Percentiles rank a stretch among this genome's conserved stretches.
Conservation (phyloP, 1,140 invertebrate species). For the Dermatophagoides farinae region DNA sequence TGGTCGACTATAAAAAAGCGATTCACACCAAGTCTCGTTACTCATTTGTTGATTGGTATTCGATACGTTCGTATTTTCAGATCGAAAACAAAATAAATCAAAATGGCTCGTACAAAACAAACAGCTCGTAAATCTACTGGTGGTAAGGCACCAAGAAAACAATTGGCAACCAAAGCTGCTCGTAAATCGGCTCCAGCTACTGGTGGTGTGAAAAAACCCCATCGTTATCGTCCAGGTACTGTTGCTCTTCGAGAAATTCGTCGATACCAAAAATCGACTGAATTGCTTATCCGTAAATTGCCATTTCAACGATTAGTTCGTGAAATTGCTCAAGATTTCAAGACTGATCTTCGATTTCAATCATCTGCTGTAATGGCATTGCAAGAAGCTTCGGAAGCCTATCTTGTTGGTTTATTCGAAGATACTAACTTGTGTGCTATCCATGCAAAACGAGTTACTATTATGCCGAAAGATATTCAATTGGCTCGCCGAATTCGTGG, state of each 20-base stretch:
- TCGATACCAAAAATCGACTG: constrained; percentile 42
- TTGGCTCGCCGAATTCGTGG: constrained; percentile 20
- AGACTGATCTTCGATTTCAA: constrained; percentile 55
- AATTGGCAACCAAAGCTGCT: constrained; percentile 59
- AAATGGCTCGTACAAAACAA: constrained; percentile 24
- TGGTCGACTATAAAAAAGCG: no score
- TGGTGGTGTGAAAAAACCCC: constrained; percentile 57
- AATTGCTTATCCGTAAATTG: constrained; percentile 39
- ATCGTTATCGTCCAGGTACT: constrained; percentile 29
- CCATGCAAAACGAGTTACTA: constrained; percentile 24
- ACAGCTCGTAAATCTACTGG: constrained; percentile 30
- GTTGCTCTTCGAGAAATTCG: constrained; percentile 33
- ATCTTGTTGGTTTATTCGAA: constrained; percentile 23
- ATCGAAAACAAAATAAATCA: neutral
- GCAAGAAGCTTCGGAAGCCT: constrained; percentile 23
- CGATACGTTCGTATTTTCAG: no score
- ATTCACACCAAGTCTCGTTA: no score
- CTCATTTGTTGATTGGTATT: no score
- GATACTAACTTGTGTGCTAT: constrained; percentile 27
- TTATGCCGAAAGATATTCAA: constrained; percentile 25
- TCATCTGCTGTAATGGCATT: constrained; percentile 50
- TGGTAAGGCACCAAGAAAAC: constrained; percentile 52
- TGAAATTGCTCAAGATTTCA: constrained; percentile 41
- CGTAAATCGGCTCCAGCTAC: constrained; percentile 45
- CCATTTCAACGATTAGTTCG: constrained; percentile 30